Percentiles rank a stretch among this genome's conserved stretches.
phyloP scores from a whole-genome alignment of 2,797 vertebrate species.

The Simalia tracyae region DNA sequence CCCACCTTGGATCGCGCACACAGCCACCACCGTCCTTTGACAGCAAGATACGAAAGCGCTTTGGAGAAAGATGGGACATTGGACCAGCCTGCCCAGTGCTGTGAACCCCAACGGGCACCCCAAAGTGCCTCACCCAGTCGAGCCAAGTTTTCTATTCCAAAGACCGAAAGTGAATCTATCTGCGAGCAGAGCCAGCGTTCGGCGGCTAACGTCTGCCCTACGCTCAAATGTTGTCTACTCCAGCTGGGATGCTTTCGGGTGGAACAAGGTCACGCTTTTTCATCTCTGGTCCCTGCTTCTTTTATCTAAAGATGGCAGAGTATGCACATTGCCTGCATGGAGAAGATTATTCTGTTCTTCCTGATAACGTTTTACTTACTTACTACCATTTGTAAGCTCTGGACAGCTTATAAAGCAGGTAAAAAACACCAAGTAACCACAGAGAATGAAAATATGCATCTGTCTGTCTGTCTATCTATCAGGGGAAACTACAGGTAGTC shows the following conservation, averaged over 20 bases:
- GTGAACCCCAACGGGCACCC: background rate
- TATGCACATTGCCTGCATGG: background rate
- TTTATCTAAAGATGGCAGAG: background rate
- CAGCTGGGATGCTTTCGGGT: background rate
- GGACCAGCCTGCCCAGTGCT: background rate
- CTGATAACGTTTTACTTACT: background rate
- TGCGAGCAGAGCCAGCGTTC: background rate
- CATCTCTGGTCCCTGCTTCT: background rate
- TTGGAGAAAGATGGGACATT: too few species aligned
- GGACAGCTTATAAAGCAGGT: background rate
- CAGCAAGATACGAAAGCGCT: background rate
- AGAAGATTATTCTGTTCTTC: background rate
- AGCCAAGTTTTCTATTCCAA: background rate
- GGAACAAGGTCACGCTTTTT: background rate
- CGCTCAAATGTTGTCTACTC: background rate
- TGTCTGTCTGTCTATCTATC: too few species aligned
- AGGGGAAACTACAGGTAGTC: background rate
- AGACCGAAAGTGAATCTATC: background rate
- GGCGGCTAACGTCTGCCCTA: background rate
- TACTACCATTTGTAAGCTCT: background rate
- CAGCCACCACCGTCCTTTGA: background rate
- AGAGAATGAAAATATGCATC: background rate
- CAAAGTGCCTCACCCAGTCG: background rate
- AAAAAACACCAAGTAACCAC: background rate
- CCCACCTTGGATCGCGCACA: background rate